Base-by-base conservation (phyloP, 2,888 invertebrate species). In the Cantharis flavilabris region DNA sequence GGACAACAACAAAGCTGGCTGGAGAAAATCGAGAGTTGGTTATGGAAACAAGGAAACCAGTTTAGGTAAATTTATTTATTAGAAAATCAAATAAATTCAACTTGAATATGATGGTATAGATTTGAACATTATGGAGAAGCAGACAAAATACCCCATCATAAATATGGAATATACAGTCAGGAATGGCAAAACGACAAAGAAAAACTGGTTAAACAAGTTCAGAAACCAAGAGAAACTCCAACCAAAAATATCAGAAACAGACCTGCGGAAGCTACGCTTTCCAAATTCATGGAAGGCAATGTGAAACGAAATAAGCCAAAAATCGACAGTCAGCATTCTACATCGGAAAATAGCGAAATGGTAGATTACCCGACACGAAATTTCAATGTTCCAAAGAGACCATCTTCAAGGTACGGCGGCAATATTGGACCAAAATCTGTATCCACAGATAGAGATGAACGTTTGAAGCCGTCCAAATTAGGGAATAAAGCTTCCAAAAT, bases 1-100 rank as follows among this genome's bases (percentile, higher is more conserved):
- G 96, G 96, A 13, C 94, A 94, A 76, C 97, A 97, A 86, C 97
- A 97, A 89, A 92, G 93, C 81, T 94, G 93, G 91, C 87, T 95
- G 28, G 90, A 91, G 83, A 87, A 89, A 77, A 82, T 88, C 26
- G 87, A 89, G 81, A 82, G 80, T 33, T 87, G 86, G 86, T 86
- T 92, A 72, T 88, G 89, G 83, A 90, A 90, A 81, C 90, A 90
- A 84, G 92, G 92, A 16, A 90, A 89, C 83, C 83, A 90, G 82
- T 92, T 90, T 87, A 90, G 91, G 91, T 91, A 89, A n/a, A 49
- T 26, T 26, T 1, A 26, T 26, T 9, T 26, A 26, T 26, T 26
- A 9, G 9, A 26, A 26, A 26, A 26, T 1, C 26, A 0, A 23
- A 23, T 26, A 9, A 26, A 1, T 26, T 26, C 26, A 26, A 23